Percentiles rank a stretch among this genome's conserved stretches.
Conservation (phyloP, 2,113 vertebrate species). For the Lepisosteus oculatus region DNA sequence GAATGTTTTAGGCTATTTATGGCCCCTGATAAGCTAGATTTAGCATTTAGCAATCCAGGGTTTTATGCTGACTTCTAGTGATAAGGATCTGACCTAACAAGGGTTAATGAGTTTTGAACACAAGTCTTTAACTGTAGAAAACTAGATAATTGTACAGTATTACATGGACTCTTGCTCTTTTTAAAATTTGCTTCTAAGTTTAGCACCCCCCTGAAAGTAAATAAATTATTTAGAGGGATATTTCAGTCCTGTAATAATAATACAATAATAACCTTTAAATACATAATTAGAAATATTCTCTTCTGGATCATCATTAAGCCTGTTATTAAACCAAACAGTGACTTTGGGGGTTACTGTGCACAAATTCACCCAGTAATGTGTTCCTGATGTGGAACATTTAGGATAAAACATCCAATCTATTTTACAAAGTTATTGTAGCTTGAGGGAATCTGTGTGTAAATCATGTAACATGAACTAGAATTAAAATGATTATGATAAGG, state of each 20-base stretch:
- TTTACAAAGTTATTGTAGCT: slow-evolving; percentile 34
- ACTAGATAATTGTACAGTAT: too few relatives aligned
- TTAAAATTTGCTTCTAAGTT: background rate
- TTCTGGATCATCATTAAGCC: slow-evolving; percentile 15
- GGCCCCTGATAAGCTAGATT: too few relatives aligned
- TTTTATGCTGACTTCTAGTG: too few relatives aligned
- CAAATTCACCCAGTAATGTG: slow-evolving; percentile 33
- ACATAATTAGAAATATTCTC: slow-evolving; percentile 22
- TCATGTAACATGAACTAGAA: slow-evolving; percentile 28
- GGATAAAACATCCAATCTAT: slow-evolving; percentile 34
- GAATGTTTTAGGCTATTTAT: too few relatives aligned
- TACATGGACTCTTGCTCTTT: too few relatives aligned
- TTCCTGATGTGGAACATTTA: slow-evolving; percentile 42
- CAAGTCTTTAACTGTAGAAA: too few relatives aligned
- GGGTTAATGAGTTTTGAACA: too few relatives aligned
- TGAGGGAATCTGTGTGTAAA: slow-evolving; percentile 21
- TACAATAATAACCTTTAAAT: slow-evolving; percentile 28
- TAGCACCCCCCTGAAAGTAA: slow-evolving; percentile 8
- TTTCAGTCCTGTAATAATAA: slow-evolving; percentile 6
- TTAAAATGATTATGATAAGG: slow-evolving; percentile 29
- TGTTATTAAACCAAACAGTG: slow-evolving; percentile 23
- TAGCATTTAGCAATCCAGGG: too few relatives aligned
- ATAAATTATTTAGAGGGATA: slow-evolving; percentile 16
- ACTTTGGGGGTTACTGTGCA: slow-evolving; percentile 21
- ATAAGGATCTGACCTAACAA: too few relatives aligned